These are phyloP conservation scores for Pseudonaja textilis DNA, from an alignment of 2,113 vertebrate genomes.

Conservation along the genomic window DNA sequence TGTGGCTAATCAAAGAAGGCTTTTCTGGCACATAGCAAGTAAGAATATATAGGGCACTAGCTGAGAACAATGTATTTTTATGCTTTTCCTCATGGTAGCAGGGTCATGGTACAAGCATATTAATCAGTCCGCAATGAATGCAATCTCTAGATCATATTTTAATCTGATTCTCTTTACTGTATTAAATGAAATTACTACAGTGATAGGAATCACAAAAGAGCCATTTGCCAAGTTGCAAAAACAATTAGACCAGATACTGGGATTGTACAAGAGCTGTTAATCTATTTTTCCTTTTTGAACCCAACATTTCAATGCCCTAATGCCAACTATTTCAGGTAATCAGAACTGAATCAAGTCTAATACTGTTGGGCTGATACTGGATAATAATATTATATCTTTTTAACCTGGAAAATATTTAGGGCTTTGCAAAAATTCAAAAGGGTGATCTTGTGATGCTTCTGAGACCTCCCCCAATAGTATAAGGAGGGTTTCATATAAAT, in stretches of 20 bases:
- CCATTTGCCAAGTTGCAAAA: constrained; percentile 61
- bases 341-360: neutral
- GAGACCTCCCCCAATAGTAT: neutral
- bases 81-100: constrained; percentile 66
- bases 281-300: constrained; percentile 62
- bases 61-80: constrained; percentile 55
- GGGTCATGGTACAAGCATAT: constrained; percentile 59
- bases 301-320: constrained; percentile 46
- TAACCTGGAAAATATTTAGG: neutral
- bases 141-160: constrained; percentile 62
- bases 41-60: constrained; percentile 61
- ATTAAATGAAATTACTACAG: constrained; percentile 59
- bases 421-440: neutral
- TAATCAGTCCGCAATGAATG: constrained; percentile 68
- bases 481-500: neutral
- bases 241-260: constrained; percentile 53
- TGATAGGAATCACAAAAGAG: constrained; percentile 55
- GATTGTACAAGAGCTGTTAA: constrained; percentile 52
- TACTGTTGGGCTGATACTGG: neutral
- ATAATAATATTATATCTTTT: neutral
- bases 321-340: neutral
- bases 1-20: constrained; percentile 71
- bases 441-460: neutral
- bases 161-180: constrained; percentile 61
- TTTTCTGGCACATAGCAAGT: constrained; percentile 66